Percentiles rank a stretch among this genome's conserved stretches.
phyloP scores from a whole-genome alignment of 2,888 invertebrate genomes.

The Chirona hameri region DNA sequence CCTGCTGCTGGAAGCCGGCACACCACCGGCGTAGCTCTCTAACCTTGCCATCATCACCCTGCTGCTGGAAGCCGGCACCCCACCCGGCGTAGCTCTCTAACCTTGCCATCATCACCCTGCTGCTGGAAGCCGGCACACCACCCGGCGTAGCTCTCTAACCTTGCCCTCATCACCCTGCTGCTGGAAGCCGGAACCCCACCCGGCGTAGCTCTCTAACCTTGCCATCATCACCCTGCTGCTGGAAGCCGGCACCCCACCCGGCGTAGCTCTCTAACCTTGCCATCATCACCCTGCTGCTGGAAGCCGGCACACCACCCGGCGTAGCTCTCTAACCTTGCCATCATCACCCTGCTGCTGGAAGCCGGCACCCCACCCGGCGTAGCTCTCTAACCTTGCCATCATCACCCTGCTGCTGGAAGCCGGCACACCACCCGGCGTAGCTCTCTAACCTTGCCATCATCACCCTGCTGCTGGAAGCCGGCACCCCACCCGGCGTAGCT shows the following conservation, averaged over 20 bases:
- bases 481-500: not conserved
- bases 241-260: not conserved
- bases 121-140: conserved; percentile 2
- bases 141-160: not conserved
- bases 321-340: not conserved
- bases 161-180: not conserved
- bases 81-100: not conserved
- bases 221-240: not conserved
- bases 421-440: not conserved
- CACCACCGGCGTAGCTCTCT: not conserved
- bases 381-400: not conserved
- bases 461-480: not conserved
- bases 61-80: not conserved
- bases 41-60: not conserved
- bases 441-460: not conserved
- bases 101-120: not conserved
- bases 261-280: conserved; percentile 13
- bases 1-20: not conserved
- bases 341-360: not conserved
- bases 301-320: not conserved
- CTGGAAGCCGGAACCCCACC: not conserved
- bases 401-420: not conserved
- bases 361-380: conserved; percentile 5
- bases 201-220: not conserved
- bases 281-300: not conserved